Evolutionary conservation across 2,113 vertebrate species (phyloP).

Genomic region (Thamnaconus septentrionalis): DNA sequence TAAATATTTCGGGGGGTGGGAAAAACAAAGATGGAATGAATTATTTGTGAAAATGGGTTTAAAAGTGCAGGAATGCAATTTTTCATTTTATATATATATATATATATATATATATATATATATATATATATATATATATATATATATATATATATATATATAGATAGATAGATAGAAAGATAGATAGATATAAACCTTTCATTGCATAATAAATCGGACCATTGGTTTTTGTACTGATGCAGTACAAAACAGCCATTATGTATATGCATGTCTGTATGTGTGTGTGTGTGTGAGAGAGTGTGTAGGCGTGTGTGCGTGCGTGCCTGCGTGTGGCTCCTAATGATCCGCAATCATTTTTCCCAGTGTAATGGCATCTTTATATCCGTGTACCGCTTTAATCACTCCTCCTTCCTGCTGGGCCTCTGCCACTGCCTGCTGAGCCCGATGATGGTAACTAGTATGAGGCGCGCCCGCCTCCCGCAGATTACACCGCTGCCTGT

Average conservation of each 20-base stretch:
- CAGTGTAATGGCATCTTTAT: constrained; percentile 55
- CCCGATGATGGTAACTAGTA: constrained; percentile 52
- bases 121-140: constrained; percentile 11
- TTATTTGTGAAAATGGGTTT: constrained; percentile 59
- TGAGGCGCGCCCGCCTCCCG: constrained; percentile 63
- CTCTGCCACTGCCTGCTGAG: constrained; percentile 64
- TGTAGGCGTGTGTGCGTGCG: too few species aligned
- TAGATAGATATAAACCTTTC: background rate
- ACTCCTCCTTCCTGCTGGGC: constrained; percentile 61
- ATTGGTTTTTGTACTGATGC: constrained; percentile 5
- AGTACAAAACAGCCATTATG: constrained; percentile 4
- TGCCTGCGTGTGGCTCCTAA: constrained; percentile 11
- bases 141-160: background rate
- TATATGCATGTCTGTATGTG: background rate
- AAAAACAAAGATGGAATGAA: constrained; percentile 53
- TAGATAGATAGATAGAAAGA: constrained; percentile 3
- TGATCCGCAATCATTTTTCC: constrained; percentile 46
- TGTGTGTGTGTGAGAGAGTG: too few species aligned
- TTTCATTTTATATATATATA: constrained; percentile 14
- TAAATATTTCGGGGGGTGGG: constrained; percentile 63
- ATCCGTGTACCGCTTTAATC: constrained; percentile 53
- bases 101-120: constrained; percentile 13
- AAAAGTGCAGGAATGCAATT: constrained; percentile 15
- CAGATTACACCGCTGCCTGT: constrained; percentile 54
- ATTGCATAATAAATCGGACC: background rate